Evolutionary conservation across 2,797 vertebrate species (phyloP).

Genomic region (Scyliorhinus canicula): DNA sequence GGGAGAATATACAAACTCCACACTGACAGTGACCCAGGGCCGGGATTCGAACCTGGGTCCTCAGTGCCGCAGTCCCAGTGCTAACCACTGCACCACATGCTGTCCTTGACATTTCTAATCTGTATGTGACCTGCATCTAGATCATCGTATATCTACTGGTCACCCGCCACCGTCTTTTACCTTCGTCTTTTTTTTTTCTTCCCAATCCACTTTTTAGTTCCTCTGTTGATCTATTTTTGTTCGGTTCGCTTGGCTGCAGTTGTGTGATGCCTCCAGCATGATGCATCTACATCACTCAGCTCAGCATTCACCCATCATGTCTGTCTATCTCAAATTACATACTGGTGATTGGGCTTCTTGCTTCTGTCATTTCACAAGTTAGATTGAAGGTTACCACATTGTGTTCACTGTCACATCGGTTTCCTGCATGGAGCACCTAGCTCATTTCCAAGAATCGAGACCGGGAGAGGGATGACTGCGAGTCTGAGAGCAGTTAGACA

Average conservation of each 20-base stretch:
- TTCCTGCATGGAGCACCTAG: neutral
- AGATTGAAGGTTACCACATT: neutral
- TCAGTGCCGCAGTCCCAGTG: too few relatives aligned
- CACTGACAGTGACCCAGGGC: too few relatives aligned
- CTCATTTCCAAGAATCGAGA: neutral
- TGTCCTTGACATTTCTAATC: neutral
- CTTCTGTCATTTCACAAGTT: neutral
- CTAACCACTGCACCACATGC: too few relatives aligned
- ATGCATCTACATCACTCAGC: neutral
- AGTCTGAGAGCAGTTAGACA: neutral
- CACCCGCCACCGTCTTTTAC: neutral
- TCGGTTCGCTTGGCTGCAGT: neutral
- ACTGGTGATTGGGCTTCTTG: neutral
- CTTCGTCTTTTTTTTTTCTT: neutral
- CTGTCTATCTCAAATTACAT: neutral
- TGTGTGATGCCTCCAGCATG: neutral
- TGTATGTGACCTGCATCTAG: neutral
- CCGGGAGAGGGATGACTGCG: neutral
- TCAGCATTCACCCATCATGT: neutral
- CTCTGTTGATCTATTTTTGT: neutral
- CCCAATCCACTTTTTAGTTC: neutral
- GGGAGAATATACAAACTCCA: too few relatives aligned
- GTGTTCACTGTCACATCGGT: neutral
- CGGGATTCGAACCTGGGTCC: too few relatives aligned
- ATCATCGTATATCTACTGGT: neutral